Evolutionary conservation across 2,113 vertebrate species (phyloP).

Genomic region (Cebidichthys violaceus): DNA sequence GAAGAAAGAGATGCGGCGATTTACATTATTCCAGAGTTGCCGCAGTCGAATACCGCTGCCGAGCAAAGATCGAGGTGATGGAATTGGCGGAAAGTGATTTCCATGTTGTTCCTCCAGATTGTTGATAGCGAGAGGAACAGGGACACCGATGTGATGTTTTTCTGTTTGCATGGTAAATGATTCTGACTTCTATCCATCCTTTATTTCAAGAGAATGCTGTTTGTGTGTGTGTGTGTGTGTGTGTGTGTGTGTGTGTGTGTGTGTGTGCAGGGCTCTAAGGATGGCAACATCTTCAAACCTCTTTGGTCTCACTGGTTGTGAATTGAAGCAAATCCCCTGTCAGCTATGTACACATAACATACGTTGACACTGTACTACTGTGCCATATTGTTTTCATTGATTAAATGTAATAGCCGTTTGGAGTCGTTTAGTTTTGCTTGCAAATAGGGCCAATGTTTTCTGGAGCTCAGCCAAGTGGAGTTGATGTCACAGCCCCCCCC

Average conservation of each 20-base stretch:
- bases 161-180: slow-evolving; percentile 8
- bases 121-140: not conserved
- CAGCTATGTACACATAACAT: not conserved
- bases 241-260: not conserved
- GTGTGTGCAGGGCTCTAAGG: not conserved
- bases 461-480: slow-evolving; percentile 1
- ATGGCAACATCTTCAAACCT: not conserved
- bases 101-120: slow-evolving; percentile 31
- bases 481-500: slow-evolving; percentile 1
- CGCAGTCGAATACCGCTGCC: slow-evolving; percentile 50
- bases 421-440: not conserved
- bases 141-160: slow-evolving; percentile 3
- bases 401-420: not conserved
- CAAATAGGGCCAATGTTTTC: not conserved
- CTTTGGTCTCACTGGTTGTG: not conserved
- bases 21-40: slow-evolving; percentile 46
- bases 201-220: not conserved
- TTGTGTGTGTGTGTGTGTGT: no score
- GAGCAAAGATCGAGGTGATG: slow-evolving; percentile 46
- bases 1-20: slow-evolving; percentile 45
- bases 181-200: not conserved
- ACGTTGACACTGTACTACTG: not conserved
- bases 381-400: not conserved
- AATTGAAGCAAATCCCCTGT: not conserved
- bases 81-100: slow-evolving; percentile 41